A percentile compares a stretch with the other conserved stretches of the same genome.
phyloP scores from a whole-genome alignment of 2,797 vertebrate species.

The Halcyon chelicuti region DNA sequence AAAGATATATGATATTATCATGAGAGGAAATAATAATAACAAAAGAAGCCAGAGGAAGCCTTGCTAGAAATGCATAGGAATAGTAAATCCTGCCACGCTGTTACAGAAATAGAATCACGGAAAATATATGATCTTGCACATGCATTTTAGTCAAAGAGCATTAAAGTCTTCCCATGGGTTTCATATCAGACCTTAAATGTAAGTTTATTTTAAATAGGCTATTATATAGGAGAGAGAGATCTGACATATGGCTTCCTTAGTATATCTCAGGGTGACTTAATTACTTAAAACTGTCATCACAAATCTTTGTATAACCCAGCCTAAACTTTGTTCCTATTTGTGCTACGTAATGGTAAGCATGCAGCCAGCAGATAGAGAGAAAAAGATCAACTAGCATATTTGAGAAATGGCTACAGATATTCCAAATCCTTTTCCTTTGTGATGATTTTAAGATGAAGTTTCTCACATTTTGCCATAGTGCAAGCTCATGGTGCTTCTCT shows the following conservation, averaged over 20 bases:
- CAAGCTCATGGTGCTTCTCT: neutral
- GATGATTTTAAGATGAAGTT: neutral
- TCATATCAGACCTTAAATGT: conserved; percentile 51
- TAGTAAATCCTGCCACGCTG: conserved; percentile 24
- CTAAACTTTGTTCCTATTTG: neutral
- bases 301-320: neutral
- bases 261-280: neutral
- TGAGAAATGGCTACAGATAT: neutral
- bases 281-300: neutral
- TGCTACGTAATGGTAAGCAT: neutral
- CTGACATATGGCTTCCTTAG: neutral
- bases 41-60: neutral
- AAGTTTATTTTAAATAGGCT: conserved; percentile 47
- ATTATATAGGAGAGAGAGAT: neutral
- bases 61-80: neutral
- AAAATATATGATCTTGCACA: neutral
- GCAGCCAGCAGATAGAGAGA: neutral
- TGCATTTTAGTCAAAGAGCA: conserved; percentile 20
- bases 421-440: neutral
- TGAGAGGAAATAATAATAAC: neutral
- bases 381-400: neutral
- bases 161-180: conserved; percentile 17
- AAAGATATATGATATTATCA: neutral
- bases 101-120: conserved; percentile 47
- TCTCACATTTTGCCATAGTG: neutral